These are phyloP conservation scores for Hydropsyche betteni DNA, from an alignment of 2,888 invertebrate genomes.

Conservation along the genomic window DNA sequence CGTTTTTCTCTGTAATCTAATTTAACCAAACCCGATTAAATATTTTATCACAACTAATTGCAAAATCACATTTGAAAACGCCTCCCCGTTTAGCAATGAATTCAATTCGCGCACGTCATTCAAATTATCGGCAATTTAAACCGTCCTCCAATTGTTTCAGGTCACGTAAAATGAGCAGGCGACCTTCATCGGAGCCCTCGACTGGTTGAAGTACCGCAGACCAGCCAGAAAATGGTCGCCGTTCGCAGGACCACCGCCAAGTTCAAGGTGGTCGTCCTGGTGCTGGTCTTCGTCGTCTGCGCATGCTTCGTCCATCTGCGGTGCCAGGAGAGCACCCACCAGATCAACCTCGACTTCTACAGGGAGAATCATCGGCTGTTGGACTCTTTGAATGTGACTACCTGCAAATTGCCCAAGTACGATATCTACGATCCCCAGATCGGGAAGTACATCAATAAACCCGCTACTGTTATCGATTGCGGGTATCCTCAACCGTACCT, in stretches of 20 bases:
- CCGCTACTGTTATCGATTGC: constrained; percentile 44
- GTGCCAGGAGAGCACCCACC: background rate
- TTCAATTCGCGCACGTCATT: no score
- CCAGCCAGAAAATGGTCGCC: no score
- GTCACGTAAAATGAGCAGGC: no score
- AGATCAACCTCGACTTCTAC: constrained; percentile 41
- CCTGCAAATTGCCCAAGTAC: constrained; percentile 48
- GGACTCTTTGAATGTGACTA: constrained; percentile 47
- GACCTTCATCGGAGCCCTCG: no score
- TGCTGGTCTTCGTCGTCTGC: background rate
- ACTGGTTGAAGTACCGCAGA: no score
- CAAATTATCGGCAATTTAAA: no score
- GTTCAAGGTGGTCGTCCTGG: constrained; percentile 1
- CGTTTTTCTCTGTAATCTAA: no score
- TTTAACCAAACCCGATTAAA: no score
- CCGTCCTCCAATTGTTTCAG: no score
- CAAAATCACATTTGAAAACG: no score
- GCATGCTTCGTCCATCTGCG: constrained; percentile 10
- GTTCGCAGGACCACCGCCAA: background rate
- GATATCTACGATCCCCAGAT: constrained; percentile 48
- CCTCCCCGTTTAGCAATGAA: no score
- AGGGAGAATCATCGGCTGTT: constrained; percentile 45
- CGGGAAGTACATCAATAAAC: constrained; percentile 44
- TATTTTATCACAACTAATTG: no score
- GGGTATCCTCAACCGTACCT: constrained; percentile 49